Base-by-base conservation (phyloP, 2,113 vertebrate species). In the Theropithecus gelada region DNA sequence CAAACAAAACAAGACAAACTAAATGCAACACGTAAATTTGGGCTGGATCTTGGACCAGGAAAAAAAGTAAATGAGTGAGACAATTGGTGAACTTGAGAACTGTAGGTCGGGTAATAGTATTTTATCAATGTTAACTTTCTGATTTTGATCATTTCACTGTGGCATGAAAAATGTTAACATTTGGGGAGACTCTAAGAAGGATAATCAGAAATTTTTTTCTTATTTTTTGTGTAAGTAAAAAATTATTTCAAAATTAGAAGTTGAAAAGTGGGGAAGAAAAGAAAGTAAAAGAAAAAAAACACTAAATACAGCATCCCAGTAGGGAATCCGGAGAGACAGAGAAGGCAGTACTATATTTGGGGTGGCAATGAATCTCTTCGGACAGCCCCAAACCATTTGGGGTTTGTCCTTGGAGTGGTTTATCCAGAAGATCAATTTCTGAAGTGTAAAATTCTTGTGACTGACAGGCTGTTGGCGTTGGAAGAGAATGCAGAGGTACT, bases 351-450 rank as follows among this genome's bases (percentile, higher is more conserved):
- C 25, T 2, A 55, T 45, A 85, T 73, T 68, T 38, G 38, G 45
- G 86, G 83, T 61, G 66, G n/a, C 43, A 79, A 68, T 30, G 5
- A 61, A 94, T 82, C 38, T 90, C n/a, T 75, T 73, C 52, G 11
- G 70, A 79, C 14, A 91, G 32, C 20, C 59, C 6, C 32, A 35
- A n/a, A n/a, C 25, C 82, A 32, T 64, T 78, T 75, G 68, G 13
- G 50, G 14, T 83, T 90, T 93, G 45, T 86, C 52, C 79, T 72
- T 94, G 13, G 11, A 75, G 43, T 70, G 55, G 25, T 66, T 90
- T 30, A 52, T 93, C 55, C 22, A 86, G 73, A 93, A 89, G 92
- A 89, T 72, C n/a, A 20, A 27, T 45, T 96, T 90, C 80, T 83
- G 72, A 75, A 61, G 27, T 43, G 50, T n/a, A 68, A 89, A 90